Evolutionary conservation across 2,888 invertebrate genomes (phyloP).

Genomic region (Dioctria rufipes): DNA sequence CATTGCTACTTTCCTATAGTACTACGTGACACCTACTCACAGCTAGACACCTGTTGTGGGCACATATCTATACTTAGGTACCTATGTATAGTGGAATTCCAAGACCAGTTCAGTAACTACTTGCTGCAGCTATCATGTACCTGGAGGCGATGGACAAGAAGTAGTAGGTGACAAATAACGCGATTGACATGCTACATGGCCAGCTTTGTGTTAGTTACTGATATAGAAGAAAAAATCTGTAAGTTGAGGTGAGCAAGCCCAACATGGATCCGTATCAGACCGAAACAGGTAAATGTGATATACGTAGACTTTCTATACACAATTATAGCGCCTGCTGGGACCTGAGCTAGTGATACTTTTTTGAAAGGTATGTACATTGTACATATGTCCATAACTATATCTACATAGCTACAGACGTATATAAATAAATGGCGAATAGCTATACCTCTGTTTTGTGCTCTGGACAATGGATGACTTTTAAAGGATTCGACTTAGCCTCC

Average conservation of each 20-base stretch:
- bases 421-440: neutral
- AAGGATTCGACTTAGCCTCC: neutral
- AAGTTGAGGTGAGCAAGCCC: neutral
- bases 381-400: no score
- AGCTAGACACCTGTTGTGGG: constrained; percentile 5
- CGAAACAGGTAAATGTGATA: neutral
- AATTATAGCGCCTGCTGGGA: neutral
- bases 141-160: constrained; percentile 13
- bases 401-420: no score
- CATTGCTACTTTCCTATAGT: neutral
- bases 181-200: neutral
- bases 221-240: neutral
- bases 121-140: neutral
- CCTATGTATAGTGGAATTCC: neutral
- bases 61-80: neutral
- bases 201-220: neutral
- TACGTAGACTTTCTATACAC: neutral
- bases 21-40: neutral
- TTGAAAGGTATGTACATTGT: neutral
- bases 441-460: neutral
- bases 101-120: neutral
- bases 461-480: neutral
- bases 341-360: neutral
- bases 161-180: neutral
- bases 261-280: no score